Percentiles rank a stretch among this genome's conserved stretches.
phyloP scores from a whole-genome alignment of 1,140 invertebrate species.

The Ips typographus region DNA sequence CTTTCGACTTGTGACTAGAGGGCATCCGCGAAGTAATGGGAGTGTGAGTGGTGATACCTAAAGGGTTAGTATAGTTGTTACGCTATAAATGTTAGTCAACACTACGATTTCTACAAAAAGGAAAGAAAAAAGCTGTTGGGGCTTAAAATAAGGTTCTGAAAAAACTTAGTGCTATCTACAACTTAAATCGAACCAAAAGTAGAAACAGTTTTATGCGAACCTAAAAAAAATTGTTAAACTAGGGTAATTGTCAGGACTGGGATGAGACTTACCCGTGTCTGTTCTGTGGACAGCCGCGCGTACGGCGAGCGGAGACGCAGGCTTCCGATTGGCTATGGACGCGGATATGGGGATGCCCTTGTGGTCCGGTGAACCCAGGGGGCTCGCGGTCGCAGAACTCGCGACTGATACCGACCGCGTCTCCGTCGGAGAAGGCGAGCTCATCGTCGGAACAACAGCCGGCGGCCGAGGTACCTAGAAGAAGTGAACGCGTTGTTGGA shows the following conservation, averaged over 20 bases:
- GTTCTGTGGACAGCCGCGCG: constrained; percentile 53
- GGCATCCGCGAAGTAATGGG: constrained; percentile 50
- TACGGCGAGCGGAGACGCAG: constrained; percentile 48
- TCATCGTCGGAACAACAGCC: constrained; percentile 50
- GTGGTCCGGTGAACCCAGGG: constrained; percentile 35
- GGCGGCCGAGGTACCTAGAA: constrained; percentile 32
- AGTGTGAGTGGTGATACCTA: constrained; percentile 40
- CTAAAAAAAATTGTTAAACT: not conserved
- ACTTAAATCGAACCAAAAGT: not conserved
- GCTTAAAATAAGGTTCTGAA: not conserved
- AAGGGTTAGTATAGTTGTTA: constrained; percentile 19
- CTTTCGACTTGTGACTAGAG: constrained; percentile 51
- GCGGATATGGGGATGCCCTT: constrained; percentile 26
- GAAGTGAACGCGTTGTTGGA: not conserved
- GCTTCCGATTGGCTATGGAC: constrained; percentile 33
- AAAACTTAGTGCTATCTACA: too few relatives aligned
- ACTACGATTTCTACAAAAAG: not conserved
- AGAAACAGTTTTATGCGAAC: not conserved
- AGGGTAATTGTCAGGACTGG: too few relatives aligned
- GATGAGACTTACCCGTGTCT: constrained; percentile 47
- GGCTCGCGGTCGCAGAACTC: constrained; percentile 52
- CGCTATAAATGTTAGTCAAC: not conserved
- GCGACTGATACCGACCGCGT: constrained; percentile 50
- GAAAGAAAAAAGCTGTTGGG: not conserved
- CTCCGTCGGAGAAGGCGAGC: constrained; percentile 53